phyloP scores from a whole-genome alignment of 2,113 vertebrate species.

The Mustela lutreola region DNA sequence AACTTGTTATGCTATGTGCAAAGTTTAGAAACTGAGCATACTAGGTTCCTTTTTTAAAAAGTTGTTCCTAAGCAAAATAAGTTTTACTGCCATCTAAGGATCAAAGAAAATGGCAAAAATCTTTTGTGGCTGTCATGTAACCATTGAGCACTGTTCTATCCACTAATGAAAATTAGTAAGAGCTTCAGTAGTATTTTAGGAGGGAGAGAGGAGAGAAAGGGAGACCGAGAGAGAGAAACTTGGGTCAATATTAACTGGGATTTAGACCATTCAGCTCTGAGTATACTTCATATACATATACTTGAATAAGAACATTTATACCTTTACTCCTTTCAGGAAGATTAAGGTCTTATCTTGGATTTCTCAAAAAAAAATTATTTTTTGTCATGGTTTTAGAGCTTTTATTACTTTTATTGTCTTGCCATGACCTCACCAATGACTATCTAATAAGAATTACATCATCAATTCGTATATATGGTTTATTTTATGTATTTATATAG shows the following conservation, averaged over 20 bases:
- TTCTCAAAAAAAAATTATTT: background rate
- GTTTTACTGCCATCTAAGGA: too few species aligned
- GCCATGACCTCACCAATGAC: background rate
- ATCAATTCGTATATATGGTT: background rate
- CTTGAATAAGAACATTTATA: too few species aligned
- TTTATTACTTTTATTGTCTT: background rate
- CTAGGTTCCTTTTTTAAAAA: background rate
- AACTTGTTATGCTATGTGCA: background rate
- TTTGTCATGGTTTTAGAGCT: background rate
- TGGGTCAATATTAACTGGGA: background rate
- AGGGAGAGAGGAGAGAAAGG: accelerated
- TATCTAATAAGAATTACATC: background rate
- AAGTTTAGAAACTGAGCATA: background rate
- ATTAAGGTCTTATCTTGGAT: background rate
- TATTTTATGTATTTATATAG: background rate
- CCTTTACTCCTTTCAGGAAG: background rate
- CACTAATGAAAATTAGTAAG: background rate
- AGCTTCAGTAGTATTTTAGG: background rate
- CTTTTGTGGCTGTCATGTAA: background rate
- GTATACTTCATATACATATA: background rate
- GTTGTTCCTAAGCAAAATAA: background rate
- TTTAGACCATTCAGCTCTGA: background rate
- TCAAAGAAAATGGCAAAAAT: background rate
- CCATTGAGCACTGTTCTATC: background rate
- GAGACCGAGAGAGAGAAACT: background rate